Evolutionary conservation across 2,797 vertebrate genomes (phyloP).

Genomic region (Gymnodraco acuticeps): DNA sequence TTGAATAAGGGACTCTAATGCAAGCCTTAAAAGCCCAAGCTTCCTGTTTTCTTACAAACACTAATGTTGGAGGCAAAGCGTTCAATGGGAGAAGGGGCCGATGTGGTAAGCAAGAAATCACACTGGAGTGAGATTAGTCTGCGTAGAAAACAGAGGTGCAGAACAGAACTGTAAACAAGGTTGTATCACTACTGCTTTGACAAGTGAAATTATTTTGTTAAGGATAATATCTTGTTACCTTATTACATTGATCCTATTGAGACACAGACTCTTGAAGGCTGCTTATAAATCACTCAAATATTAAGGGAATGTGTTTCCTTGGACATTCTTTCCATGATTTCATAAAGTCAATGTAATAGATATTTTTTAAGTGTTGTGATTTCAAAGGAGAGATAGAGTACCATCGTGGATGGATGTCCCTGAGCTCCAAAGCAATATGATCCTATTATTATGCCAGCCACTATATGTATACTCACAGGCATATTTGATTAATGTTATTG

Average conservation of each 20-base stretch:
- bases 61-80: conserved; percentile 30
- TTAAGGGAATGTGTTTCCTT: no score
- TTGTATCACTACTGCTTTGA: not conserved
- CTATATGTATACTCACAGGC: not conserved
- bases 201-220: not conserved
- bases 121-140: conserved; percentile 29
- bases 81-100: conserved; percentile 9
- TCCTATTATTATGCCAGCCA: conserved; percentile 9
- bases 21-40: conserved; percentile 18
- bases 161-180: conserved; percentile 27
- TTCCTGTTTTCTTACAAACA: conserved; percentile 57
- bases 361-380: not conserved
- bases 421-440: conserved; percentile 7
- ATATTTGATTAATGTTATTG: conserved; percentile 13
- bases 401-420: not conserved
- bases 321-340: no score
- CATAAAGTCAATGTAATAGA: no score
- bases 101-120: conserved; percentile 28
- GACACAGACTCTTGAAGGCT: no score
- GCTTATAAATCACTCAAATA: no score
- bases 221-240: not conserved
- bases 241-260: not conserved
- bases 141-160: conserved; percentile 30
- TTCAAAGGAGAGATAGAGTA: not conserved
- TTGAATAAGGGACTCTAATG: conserved; percentile 7